Evolutionary conservation across 2,888 invertebrate genomes (phyloP).

Genomic region (Phaedon cochleariae): DNA sequence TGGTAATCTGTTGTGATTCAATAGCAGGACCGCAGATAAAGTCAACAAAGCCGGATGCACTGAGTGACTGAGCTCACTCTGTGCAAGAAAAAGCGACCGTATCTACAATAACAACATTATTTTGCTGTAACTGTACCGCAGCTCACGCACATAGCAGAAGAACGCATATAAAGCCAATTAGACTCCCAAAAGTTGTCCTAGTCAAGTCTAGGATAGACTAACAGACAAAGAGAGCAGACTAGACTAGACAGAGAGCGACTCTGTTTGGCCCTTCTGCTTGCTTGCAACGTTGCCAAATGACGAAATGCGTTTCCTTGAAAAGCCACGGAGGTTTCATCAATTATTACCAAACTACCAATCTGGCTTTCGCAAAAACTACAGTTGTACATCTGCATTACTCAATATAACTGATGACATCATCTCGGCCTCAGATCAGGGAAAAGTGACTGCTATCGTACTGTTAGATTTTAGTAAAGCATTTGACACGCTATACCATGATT

Average conservation of each 20-base stretch:
- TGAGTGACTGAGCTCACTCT: not conserved
- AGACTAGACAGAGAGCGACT: conserved; percentile 25
- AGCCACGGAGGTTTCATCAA: too few relatives aligned
- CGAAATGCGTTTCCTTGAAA: not conserved
- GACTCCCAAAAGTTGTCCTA: conserved; percentile 45
- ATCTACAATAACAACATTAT: conserved; percentile 33
- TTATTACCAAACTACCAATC: too few relatives aligned
- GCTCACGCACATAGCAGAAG: conserved; percentile 38
- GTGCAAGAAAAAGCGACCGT: not conserved
- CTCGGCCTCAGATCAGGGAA: too few relatives aligned
- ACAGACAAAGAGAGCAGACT: conserved; percentile 30
- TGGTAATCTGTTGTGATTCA: too few relatives aligned
- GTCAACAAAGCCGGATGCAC: conserved; percentile 33
- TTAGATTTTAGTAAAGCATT: too few relatives aligned
- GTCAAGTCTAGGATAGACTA: conserved; percentile 46
- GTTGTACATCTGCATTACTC: too few relatives aligned
- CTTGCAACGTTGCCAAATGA: conserved; percentile 24
- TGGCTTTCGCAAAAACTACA: too few relatives aligned
- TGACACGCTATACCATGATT: too few relatives aligned
- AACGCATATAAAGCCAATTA: conserved; percentile 45
- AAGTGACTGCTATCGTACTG: too few relatives aligned
- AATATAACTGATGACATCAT: too few relatives aligned
- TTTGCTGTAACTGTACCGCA: conserved; percentile 44
- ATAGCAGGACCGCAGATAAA: not conserved
- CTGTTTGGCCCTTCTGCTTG: conserved; percentile 37